Evolutionary conservation across 2,888 invertebrate genomes (phyloP).

Genomic region (Apotomis turbidana): DNA sequence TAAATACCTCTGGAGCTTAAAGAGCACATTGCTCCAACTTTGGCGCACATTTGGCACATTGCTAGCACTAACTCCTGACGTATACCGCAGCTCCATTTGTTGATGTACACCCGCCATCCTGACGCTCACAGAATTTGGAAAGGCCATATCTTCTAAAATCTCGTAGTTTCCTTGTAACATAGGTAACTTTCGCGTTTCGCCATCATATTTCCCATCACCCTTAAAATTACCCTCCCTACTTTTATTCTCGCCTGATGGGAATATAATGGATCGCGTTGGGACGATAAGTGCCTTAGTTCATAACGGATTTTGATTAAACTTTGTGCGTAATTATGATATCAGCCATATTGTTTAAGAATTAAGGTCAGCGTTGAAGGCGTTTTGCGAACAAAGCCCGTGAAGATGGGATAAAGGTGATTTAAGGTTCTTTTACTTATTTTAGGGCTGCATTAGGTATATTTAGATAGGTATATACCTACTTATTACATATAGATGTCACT

Average conservation of each 20-base stretch:
- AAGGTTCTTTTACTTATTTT: not conserved
- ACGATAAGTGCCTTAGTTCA: slow-evolving; percentile 32
- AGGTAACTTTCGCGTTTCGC: slow-evolving; percentile 3
- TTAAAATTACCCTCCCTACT: slow-evolving; percentile 28
- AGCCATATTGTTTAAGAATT: slow-evolving; percentile 23
- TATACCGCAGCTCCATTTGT: too few relatives aligned
- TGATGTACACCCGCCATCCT: too few relatives aligned
- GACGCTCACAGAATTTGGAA: too few relatives aligned
- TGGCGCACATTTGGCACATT: too few relatives aligned
- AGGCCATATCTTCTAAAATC: slow-evolving; percentile 8
- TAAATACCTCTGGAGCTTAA: too few relatives aligned
- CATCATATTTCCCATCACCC: slow-evolving; percentile 31
- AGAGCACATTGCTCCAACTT: too few relatives aligned
- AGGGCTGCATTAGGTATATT: too few relatives aligned
- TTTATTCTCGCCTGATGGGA: slow-evolving; percentile 37
- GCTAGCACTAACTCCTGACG: too few relatives aligned
- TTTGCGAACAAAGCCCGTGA: not conserved
- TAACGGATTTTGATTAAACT: slow-evolving; percentile 38
- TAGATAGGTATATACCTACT: too few relatives aligned
- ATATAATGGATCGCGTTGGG: slow-evolving; percentile 32
- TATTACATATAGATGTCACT: too few relatives aligned
- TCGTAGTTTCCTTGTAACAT: not conserved
- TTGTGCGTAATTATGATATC: slow-evolving; percentile 34
- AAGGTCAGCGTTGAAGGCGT: slow-evolving; percentile 12
- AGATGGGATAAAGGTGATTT: not conserved